A percentile compares a stretch with the other conserved stretches of the same genome.
Conservation (phyloP, 2,797 vertebrate species). For the Acanthiza pusilla region DNA sequence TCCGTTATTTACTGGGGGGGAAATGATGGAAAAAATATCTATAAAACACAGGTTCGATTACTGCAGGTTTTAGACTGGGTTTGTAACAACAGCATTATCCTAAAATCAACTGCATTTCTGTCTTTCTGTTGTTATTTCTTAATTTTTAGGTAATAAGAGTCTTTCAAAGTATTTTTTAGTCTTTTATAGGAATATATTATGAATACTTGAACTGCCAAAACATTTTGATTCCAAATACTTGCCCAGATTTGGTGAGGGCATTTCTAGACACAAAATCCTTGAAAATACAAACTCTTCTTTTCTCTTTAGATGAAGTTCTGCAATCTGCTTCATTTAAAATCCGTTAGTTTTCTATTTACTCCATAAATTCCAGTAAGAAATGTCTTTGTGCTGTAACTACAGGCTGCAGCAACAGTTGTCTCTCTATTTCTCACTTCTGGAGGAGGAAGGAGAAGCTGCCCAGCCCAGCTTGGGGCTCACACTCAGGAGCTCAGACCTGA, state of each 20-base stretch:
- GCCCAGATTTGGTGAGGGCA: accelerated
- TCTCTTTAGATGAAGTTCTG: background rate
- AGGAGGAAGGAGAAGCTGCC: background rate
- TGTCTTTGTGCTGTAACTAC: background rate
- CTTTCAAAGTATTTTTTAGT: background rate
- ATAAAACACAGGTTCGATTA: accelerated
- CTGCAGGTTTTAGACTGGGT: background rate
- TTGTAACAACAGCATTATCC: background rate
- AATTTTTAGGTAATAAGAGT: background rate
- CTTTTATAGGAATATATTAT: background rate
- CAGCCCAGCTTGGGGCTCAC: background rate
- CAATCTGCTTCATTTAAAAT: background rate
- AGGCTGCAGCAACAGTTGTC: constrained; percentile 35
- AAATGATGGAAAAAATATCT: background rate
- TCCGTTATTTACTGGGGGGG: background rate
- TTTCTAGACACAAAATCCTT: background rate
- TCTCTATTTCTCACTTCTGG: background rate
- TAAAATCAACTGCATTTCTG: background rate
- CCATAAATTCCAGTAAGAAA: background rate
- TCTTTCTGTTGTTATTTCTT: background rate
- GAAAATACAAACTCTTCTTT: background rate
- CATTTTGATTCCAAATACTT: background rate
- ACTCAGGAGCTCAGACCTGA: background rate
- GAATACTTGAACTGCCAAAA: background rate
- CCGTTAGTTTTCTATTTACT: background rate